Evolutionary conservation across 2,888 invertebrate genomes (phyloP).

Genomic region (Mythimna ferrago): DNA sequence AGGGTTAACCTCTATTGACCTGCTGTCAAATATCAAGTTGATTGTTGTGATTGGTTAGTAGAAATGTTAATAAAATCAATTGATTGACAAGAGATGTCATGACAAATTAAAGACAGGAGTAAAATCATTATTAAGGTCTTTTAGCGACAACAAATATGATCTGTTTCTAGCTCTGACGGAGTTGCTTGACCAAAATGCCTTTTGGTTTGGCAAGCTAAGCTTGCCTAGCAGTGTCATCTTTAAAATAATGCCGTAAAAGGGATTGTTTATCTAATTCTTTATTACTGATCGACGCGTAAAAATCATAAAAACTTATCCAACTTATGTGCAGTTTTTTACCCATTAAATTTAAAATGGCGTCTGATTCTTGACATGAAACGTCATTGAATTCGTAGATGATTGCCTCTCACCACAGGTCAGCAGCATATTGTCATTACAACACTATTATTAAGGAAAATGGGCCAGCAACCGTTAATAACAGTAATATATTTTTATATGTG

Average conservation of each 20-base stretch:
- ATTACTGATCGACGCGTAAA: too few relatives aligned
- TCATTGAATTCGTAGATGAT: constrained; percentile 65
- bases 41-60: neutral
- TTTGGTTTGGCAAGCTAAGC: neutral
- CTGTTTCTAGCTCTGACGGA: neutral
- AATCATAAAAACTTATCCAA: too few relatives aligned
- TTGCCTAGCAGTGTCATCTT: too few relatives aligned
- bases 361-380: constrained; percentile 57
- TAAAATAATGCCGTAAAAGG: neutral
- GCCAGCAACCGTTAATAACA: constrained; percentile 70
- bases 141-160: neutral
- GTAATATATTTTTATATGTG: constrained; percentile 62
- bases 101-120: neutral
- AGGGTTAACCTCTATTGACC: neutral
- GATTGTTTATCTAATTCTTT: too few relatives aligned
- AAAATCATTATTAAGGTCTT: neutral
- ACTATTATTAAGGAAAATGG: constrained; percentile 67
- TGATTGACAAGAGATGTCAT: neutral
- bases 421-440: constrained; percentile 68
- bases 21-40: constrained; percentile 1
- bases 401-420: constrained; percentile 55
- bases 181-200: neutral
- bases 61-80: constrained; percentile 12
- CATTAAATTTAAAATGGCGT: constrained; percentile 36
- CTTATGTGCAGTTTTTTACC: constrained; percentile 10